Evolutionary conservation across 2,888 invertebrate species (phyloP).

Genomic region (Thymelicus acteon): DNA sequence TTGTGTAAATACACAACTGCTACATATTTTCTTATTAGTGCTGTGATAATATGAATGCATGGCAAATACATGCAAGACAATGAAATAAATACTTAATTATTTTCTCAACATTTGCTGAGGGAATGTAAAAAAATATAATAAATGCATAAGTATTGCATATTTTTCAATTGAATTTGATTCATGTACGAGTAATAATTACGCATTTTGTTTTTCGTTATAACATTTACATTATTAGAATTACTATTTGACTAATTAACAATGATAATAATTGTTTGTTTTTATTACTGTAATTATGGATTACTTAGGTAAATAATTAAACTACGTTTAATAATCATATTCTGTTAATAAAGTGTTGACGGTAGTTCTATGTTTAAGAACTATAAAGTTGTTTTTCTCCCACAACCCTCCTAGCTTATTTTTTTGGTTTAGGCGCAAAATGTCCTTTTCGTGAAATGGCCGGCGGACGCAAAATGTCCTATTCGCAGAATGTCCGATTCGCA

Average conservation of each 20-base stretch:
- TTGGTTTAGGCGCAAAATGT: too few species aligned
- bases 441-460: too few species aligned
- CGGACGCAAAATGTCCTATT: too few species aligned
- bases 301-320: slow-evolving; percentile 40
- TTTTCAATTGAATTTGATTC: slow-evolving; percentile 46
- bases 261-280: slow-evolving; percentile 59
- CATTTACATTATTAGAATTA: slow-evolving; percentile 37
- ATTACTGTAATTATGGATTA: slow-evolving; percentile 58
- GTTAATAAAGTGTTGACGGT: slow-evolving; percentile 43
- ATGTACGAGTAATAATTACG: slow-evolving; percentile 51
- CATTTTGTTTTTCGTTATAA: slow-evolving; percentile 57
- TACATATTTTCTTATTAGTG: slow-evolving; percentile 65
- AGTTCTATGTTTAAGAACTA: slow-evolving; percentile 35
- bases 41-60: slow-evolving; percentile 73
- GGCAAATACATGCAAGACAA: slow-evolving; percentile 59
- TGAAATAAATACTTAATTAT: slow-evolving; percentile 54
- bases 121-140: slow-evolving; percentile 54
- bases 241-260: slow-evolving; percentile 41
- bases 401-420: too few species aligned
- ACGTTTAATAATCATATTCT: slow-evolving; percentile 39
- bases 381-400: neutral
- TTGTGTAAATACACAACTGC: slow-evolving; percentile 62
- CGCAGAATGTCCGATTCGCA: too few species aligned
- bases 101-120: slow-evolving; percentile 58
- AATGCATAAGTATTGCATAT: slow-evolving; percentile 53